Evolutionary conservation across 2,888 invertebrate genomes (phyloP), one percentile per base, ranked within the genome.

Genomic region (Limenitis camilla): DNA sequence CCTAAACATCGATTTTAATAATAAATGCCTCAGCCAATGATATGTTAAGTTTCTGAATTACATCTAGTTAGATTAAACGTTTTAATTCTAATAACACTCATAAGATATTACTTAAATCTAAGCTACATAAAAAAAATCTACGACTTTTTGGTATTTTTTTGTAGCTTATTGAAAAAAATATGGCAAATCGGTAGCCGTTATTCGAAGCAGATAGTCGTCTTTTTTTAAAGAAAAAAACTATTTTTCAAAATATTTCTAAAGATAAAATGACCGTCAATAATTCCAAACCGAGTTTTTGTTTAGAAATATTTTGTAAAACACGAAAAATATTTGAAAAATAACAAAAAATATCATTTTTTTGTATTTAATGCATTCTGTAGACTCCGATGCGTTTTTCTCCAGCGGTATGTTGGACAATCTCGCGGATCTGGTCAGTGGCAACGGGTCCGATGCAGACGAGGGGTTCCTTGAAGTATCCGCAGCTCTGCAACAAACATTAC

Each of bases 391-490:
- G 90, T 70, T 94, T 95, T 68, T 95, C 94, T 2, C 94, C 94
- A 45, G 94, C 93, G 5, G 94, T 94, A 72, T 94, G 93, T 68
- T 94, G 92, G 0, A 94, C 90, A 52, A 88, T 89, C 53, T 88
- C 87, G 40, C 85, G 82, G 51, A 94, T 90, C 74, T 93, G 93
- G 68, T 94, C 94, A 2, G 92, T 91, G 6, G 94, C 94, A 0
- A 95, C 94, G 0, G 94, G 93, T 0, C 95, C 96, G 69, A 96
- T 94, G 89, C 96, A 96, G 19, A 94, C 93, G 43, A 95, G 86
- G 0, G 96, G 94, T 69, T 96, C 96, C 73, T 94, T 95, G 91
- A 96, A 96, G 81, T 96, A 96, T n/a, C 94, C 94, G 82, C 96
- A 96, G 61, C 93, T 92, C 94, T 94, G 81, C 1, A 65, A 71